Base-by-base conservation (phyloP, 2,888 invertebrate species). In the Hirudinaria manillensis region DNA sequence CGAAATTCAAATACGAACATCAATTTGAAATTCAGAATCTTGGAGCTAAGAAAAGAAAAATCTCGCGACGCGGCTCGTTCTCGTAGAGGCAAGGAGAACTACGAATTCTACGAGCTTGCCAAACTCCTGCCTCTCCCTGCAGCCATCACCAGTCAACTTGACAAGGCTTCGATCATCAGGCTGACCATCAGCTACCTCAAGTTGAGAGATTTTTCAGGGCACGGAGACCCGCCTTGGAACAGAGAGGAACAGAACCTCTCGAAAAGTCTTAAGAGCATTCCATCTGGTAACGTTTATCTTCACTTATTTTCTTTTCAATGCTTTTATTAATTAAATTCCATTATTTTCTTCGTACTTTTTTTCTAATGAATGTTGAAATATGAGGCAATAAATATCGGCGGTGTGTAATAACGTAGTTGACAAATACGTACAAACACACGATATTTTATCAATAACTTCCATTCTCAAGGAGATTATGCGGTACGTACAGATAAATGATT, bases 51-150 rank as follows among this genome's bases (percentile, higher is more conserved):
- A 45, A 96, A 97, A 89, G 96, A 97, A 86, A 97, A 96, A 88
- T 96, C 96, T 83, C 95, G 97, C 86, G 96, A 96, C 87, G 96
- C 97, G 68, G 97, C 97, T 74, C 89, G 96, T 80, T 93, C 91
- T 79, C 88, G 97, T 81, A 89, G 97, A 80, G 95, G 96, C 87
- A 97, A 93, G 85, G 97, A 98, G 88, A 98, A 97, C 88, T 92
- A 93, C 0, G 96, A 97, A 87, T 97, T 96, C 86, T 88, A 92
- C 79, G 96, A 96, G 87, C 88, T 98, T 83, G 95, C 93, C 70
- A 94, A 94, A 86, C 88, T 97, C 78, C 88, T 98, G 79, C 97
- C 97, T 0, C 89, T 98, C 73, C 97, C 97, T 2, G 90, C 92
- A 36, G 93, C 95, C 79, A 95, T 95, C 83, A 97, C 97, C 16